These are phyloP conservation scores for Sebastes glaucus DNA, from an alignment of 2,797 vertebrate species.

Conservation along the genomic window DNA sequence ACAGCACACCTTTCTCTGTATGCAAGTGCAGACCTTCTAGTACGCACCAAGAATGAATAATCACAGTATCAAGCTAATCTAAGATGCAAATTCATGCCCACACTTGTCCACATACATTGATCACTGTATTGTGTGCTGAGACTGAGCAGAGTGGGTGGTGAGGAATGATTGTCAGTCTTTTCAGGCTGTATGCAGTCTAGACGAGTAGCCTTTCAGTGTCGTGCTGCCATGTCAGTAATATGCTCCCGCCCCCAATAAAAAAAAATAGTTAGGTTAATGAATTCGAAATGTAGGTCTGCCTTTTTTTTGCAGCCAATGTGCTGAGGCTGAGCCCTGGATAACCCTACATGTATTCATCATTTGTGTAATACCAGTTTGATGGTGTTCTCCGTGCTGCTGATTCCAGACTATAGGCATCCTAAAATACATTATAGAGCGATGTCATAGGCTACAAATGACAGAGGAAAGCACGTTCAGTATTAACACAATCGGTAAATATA, in stretches of 20 bases:
- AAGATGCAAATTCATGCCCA: background rate
- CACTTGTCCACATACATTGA: background rate
- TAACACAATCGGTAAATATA: background rate
- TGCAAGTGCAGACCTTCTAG: background rate
- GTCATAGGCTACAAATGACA: background rate
- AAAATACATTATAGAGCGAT: background rate
- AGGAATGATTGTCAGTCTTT: background rate
- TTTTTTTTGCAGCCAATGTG: background rate
- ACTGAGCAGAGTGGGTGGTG: conserved; percentile 6
- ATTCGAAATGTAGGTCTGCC: no score
- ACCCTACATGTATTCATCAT: background rate
- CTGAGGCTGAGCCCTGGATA: background rate
- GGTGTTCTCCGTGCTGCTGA: background rate
- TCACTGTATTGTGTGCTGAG: background rate
- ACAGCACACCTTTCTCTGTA: background rate
- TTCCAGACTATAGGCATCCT: background rate
- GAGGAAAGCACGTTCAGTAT: background rate
- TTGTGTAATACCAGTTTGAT: background rate
- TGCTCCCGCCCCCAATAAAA: rapidly evolving
- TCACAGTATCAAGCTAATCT: background rate
- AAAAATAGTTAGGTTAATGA: background rate
- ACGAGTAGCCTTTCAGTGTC: background rate
- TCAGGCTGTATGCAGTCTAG: background rate
- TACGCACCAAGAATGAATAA: background rate
- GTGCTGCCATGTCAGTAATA: background rate